Percentiles rank a stretch among this genome's conserved stretches.
Conservation (phyloP, 2,797 vertebrate species). For the Stomatorhinus walkeri region DNA sequence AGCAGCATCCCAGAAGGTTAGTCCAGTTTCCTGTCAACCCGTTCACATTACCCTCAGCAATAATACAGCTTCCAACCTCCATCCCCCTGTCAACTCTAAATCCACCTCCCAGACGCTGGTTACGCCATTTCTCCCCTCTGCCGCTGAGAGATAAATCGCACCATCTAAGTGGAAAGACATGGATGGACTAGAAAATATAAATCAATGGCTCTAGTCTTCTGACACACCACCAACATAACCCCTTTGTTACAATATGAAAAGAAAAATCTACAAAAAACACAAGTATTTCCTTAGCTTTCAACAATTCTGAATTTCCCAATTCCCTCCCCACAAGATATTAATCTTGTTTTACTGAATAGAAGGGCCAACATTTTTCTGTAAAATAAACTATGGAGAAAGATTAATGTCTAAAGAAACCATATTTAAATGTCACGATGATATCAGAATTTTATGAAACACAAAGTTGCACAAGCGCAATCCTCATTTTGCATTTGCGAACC, state of each 20-base stretch:
- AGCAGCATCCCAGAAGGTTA: neutral
- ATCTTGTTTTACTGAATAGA: neutral
- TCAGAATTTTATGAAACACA: neutral
- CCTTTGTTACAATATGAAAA: neutral
- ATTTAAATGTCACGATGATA: neutral
- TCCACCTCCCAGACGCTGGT: neutral
- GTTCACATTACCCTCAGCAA: neutral
- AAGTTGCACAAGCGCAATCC: neutral
- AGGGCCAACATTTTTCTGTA: neutral
- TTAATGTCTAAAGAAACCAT: neutral
- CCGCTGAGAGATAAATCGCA: neutral
- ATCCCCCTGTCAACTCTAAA: neutral
- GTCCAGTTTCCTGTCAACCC: neutral
- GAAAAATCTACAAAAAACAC: neutral
- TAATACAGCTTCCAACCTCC: neutral
- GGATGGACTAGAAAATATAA: neutral
- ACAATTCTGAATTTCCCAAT: neutral
- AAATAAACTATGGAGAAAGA: neutral
- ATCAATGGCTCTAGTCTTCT: neutral
- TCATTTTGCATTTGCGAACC: no score
- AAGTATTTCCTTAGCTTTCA: neutral
- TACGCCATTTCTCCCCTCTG: neutral
- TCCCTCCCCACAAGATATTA: neutral
- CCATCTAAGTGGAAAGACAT: neutral
- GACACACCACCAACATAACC: neutral